Evolutionary conservation across 2,888 invertebrate species (phyloP), one percentile per base, ranked within the genome.

Genomic region (Rhingia campestris): DNA sequence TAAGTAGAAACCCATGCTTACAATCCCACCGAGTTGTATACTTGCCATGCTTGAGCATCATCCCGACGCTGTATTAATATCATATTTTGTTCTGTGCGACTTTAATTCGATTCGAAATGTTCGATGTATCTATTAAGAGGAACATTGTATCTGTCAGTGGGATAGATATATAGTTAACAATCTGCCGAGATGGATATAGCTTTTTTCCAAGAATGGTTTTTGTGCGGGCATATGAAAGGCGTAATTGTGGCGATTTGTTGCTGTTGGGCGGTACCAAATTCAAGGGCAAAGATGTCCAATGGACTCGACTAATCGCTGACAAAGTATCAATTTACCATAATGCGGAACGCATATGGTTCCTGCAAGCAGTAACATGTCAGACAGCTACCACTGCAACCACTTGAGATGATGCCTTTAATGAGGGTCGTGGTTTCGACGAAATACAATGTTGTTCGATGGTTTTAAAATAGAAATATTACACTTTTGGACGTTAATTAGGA

Each of bases 271-370:
- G 22, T 45, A 37, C 53, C 39, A 7, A 51, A 41, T 66, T 64
- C 74, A 70, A 64, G 73, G 63, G 59, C 53, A 63, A 7, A n/a
- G 35, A 67, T 61, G 66, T 73, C 63, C 56, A 10, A 58, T 69
- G 41, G 79, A 77, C 73, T 53, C 22, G 67, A 79, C 82, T 82
- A 82, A 82, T 82, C 49, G 73, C 70, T 75, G 80, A 84, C 84
- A 70, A 84, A 79, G 80, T 84, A 84, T 84, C 84, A 80, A 80
- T 80, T 84, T 80, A 80, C 84, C 61, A 73, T 45, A 73, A 58
- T 79, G 82, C 82, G 67, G 82, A 73, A 63, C 54, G 67, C 72
- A 73, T 49, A 61, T 69, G 72, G 61, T 51, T 39, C 51, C 22
- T 22, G 22, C 22, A 22, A 22, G 22, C 22, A 22, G 32, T 32